Percentiles rank a stretch among this genome's conserved stretches.
These are phyloP conservation scores for Apamea crenata DNA, from an alignment of 2,888 invertebrate species.

Conservation along the genomic window DNA sequence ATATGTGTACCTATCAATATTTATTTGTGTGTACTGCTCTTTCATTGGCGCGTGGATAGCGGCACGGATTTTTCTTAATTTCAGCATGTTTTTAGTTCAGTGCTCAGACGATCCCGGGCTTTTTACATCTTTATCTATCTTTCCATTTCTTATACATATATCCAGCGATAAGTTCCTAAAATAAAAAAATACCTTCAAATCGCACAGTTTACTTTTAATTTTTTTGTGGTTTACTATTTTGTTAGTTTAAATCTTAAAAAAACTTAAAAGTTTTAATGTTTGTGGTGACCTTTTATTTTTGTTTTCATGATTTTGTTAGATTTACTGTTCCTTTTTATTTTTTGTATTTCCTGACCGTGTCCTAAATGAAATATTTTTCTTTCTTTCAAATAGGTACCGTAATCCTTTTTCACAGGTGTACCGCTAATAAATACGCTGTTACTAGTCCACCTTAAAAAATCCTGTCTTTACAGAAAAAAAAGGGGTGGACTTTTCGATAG, in stretches of 20 bases:
- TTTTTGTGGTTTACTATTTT: too few relatives aligned
- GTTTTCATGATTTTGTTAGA: too few relatives aligned
- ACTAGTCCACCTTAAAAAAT: slow-evolving; percentile 10
- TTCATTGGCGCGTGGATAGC: not conserved
- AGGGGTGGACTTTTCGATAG: slow-evolving; percentile 15
- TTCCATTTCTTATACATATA: not conserved
- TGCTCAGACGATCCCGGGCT: too few relatives aligned
- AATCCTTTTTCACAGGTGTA: not conserved
- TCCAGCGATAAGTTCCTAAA: not conserved
- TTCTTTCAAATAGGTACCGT: not conserved
- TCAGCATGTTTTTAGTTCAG: not conserved
- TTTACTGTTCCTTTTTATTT: too few relatives aligned
- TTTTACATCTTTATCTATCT: not conserved
- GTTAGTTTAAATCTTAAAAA: too few relatives aligned
- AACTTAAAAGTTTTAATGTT: too few relatives aligned
- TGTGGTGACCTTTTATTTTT: too few relatives aligned
- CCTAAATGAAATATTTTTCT: not conserved
- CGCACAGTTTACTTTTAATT: too few relatives aligned
- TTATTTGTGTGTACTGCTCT: slow-evolving; percentile 14
- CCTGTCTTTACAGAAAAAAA: not conserved
- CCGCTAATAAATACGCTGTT: not conserved
- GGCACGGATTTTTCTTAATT: not conserved
- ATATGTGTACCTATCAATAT: slow-evolving; percentile 35
- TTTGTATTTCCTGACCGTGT: not conserved
- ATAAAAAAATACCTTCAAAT: not conserved